These are phyloP conservation scores for Sphecodes monilicornis DNA, from an alignment of 2,888 invertebrate species.

Conservation along the genomic window DNA sequence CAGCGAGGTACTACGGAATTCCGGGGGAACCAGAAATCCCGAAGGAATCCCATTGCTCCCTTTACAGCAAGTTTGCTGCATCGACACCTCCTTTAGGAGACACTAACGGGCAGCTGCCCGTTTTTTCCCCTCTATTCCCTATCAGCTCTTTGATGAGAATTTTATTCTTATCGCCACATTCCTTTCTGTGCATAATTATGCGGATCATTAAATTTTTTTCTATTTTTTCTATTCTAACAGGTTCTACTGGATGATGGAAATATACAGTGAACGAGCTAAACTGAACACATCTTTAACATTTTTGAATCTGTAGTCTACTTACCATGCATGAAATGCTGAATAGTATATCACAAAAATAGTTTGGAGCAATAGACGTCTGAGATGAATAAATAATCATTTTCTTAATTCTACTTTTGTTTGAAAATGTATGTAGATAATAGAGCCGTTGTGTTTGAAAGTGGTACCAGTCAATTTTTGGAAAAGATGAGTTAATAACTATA, in stretches of 20 bases:
- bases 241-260: neutral
- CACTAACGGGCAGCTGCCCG: constrained; percentile 47
- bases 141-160: constrained; percentile 35
- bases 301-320: no score
- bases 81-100: constrained; percentile 59
- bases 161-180: constrained; percentile 34
- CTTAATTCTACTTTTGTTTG: no score
- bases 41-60: constrained; percentile 60
- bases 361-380: no score
- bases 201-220: constrained; percentile 17
- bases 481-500: no score
- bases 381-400: no score
- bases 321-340: no score
- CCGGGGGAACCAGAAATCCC: constrained; percentile 58
- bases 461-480: no score
- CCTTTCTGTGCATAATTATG: constrained; percentile 12
- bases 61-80: constrained; percentile 60
- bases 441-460: no score
- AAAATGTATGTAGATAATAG: no score
- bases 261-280: neutral
- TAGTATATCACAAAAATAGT: no score
- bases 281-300: no score
- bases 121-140: constrained; percentile 16
- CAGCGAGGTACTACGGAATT: constrained; percentile 57
- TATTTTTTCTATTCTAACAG: neutral